Base-by-base conservation (phyloP, 2,797 vertebrate genomes). In the Pseudotriccus pelzelni region DNA sequence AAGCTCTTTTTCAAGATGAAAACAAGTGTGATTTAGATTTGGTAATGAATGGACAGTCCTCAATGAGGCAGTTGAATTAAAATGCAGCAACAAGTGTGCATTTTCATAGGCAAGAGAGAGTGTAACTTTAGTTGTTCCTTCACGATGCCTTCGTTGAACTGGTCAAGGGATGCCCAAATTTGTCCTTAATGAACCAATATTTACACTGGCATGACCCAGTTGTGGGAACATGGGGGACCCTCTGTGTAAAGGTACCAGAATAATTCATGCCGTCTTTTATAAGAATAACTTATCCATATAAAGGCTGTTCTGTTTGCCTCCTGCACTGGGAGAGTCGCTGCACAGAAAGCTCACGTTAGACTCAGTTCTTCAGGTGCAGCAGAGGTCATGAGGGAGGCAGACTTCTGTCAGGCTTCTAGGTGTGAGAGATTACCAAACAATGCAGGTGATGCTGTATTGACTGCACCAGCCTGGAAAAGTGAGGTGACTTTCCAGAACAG, bases 1-100 rank as follows among this genome's bases (percentile, higher is more conserved):
- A 75, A 81, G 52, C 36, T 75, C 3, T 63, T 91, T 89, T 49
- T 64, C 27, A 53, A 87, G 66, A 67, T 24, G 79, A 83, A 96
- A 95, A 1, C 8, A 41, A 41, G 8, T 77, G 19, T 78, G 59
- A 80, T 90, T 92, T 92, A 7, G 14, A 88, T 83, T 87, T 93
- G 24, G 12, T 91, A 82, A 80, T 64, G 53, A 82, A 82, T 64
- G 32, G 34, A 43, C 24, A 69, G 11, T 67, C 44, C 41, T 66
- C 36, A 72, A 13, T 20, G 25, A 82, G 28, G 30, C 10, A 36
- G 10, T 8, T 69, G 73, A 79, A 37, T 86, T 73, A 46, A 82
- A 96, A 92, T 82, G 9, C 60, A 85, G n/a, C 55, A 79, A 18
- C 22, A 90, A 74, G 4, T 46, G 18, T 50, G 58, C 8, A 22